Evolutionary conservation across 1,140 invertebrate genomes (phyloP).

Genomic region (Thaumatotibia leucotreta): DNA sequence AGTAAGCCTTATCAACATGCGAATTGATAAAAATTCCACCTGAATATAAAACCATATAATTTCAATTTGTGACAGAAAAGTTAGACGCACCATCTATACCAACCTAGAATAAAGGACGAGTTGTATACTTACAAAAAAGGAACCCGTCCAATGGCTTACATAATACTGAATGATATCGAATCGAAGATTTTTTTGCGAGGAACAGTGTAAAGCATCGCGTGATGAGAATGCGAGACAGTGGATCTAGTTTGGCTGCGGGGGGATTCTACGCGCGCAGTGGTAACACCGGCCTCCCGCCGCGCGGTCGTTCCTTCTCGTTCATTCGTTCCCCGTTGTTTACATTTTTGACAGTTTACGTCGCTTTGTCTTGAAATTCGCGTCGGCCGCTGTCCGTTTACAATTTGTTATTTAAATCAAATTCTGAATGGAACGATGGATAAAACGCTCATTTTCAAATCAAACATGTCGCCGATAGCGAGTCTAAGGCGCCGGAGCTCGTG

Average conservation of each 20-base stretch:
- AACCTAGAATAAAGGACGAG: background rate
- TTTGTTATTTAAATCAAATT: slow-evolving; percentile 25
- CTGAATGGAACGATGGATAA: slow-evolving; percentile 73
- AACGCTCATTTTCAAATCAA: slow-evolving; percentile 70
- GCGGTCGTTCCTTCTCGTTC: slow-evolving; percentile 51
- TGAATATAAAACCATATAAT: no score
- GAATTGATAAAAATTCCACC: no score
- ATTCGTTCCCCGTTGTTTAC: slow-evolving; percentile 68
- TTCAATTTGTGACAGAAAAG: background rate
- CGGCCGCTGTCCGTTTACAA: background rate
- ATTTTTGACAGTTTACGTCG: slow-evolving; percentile 57
- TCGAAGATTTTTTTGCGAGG: slow-evolving; percentile 6
- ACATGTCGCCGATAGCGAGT: slow-evolving; percentile 71
- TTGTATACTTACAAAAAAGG: background rate
- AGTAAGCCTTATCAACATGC: no score
- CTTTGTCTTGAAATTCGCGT: slow-evolving; percentile 17
- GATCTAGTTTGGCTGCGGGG: slow-evolving; percentile 42
- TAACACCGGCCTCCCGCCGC: slow-evolving; percentile 58
- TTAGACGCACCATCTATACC: background rate
- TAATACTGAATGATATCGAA: slow-evolving; percentile 27
- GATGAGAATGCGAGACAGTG: slow-evolving; percentile 33
- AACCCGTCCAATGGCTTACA: slow-evolving; percentile 30
- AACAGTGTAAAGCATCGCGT: slow-evolving; percentile 1
- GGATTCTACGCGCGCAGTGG: slow-evolving; percentile 56
- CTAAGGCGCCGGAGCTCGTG: slow-evolving; percentile 72